Evolutionary conservation across 2,797 vertebrate genomes (phyloP), one percentile per base, ranked within the genome.

Genomic region (Typhlichthys eigenmanni): DNA sequence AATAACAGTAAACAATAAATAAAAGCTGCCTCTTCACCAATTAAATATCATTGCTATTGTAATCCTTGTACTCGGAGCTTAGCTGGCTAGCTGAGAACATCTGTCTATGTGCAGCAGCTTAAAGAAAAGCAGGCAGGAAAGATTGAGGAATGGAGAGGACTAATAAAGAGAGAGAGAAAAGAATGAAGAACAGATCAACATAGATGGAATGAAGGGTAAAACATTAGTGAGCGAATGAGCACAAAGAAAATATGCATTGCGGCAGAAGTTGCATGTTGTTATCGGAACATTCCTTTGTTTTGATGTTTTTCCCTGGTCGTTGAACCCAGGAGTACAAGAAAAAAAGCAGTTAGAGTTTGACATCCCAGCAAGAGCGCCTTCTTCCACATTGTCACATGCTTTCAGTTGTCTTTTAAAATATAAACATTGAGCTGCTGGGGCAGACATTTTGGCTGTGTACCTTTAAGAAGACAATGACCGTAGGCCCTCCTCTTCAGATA

Each of bases 41-140:
- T 29, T 11, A 24, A 5, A 29, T 29, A 17, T 17, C 24, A 51
- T 38, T 38, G 34, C 34, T 38, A 38, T 38, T 38, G 8, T 38
- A 38, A 38, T 38, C 8, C 34, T 38, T 38, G 34, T 38, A 38
- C 8, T 38, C 6, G 34, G 34, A 38, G 34, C 6, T 38, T 38
- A 38, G 34, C 7, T 14, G 47, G 47, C 47, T 12, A 4, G 13
- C 47, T 12, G 11, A 2, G 11, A 48, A 12, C 47, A 4, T 46
- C 43, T 17, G n/a, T 69, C 60, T 79, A 77, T 85, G 79, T 85
- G 72, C 74, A 74, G 80, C 75, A 74, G 70, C 60, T 69, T 64
- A 50, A 2, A 45, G 55, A 55, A 14, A 45, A 34, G 47, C 34
- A 38, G 34, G 34, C 34, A 16, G 19, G 6, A 24, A 43, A 13